Base-by-base conservation (phyloP, 1,140 invertebrate species). In the Heliconius melpomene region DNA sequence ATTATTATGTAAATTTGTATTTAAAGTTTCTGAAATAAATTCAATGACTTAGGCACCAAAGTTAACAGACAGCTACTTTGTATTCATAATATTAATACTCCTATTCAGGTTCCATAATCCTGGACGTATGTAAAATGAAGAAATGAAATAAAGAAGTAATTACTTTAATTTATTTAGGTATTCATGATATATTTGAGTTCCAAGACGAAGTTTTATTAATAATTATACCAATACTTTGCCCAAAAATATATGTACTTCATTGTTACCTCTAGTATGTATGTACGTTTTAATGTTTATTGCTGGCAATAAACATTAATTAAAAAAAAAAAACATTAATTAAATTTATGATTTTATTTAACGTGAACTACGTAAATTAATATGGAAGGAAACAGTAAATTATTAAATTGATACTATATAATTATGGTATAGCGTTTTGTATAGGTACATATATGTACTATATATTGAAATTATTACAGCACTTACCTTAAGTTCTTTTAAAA, bases 401-500 rank as follows among this genome's bases (percentile, higher is more conserved):
- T 11, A 23, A 23, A 60, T 23, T 60, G n/a, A 60, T 60, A 60
- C 8, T 60, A 23, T 57, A 57, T 57, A 57, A 52, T 20, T 52
- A 18, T 57, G 2, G 8, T 57, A 57, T 57, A n/a, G 54, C n/a
- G 23, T 57, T 23, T 57, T 57, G 18, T 9, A 57, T 50, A 50
- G 13, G 16, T 50, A 50, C 29, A 29, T 29, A 2, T 18, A 52
- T 52, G 50, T 23, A 23, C 18, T n/a, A 9, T 60, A 60, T 60
- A 60, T 11, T n/a, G n/a, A 60, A 26, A 60, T 60, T 52, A 11
- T 23, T 23, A 26, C 8, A 60, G 11, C 90, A 95, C 84, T 74
- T 87, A 97, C 96, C 95, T 97, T 97, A 74, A 98, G 94, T 92
- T 98, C 97, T 90, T 97, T 97, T 38, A 98, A 89, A n/a, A 98